A percentile compares a stretch with the other conserved stretches of the same genome.
Conservation (phyloP, 2,888 invertebrate species). For the Apotomis turbidana region DNA sequence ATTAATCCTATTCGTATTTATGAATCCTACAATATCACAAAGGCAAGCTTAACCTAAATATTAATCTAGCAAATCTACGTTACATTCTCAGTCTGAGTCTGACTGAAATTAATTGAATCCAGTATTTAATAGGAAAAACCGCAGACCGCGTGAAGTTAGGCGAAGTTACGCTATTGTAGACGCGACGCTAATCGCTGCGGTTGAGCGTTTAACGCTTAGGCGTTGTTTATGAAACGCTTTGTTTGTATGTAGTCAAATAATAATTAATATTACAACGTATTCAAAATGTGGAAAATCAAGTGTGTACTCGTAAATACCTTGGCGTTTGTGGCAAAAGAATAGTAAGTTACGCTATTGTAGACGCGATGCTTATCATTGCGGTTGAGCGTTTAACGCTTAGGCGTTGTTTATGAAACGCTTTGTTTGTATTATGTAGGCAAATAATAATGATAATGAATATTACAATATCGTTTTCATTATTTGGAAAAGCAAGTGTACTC, state of each 20-base stretch:
- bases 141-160: conserved; percentile 40
- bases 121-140: conserved; percentile 44
- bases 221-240: conserved; percentile 14
- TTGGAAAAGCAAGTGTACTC: too few species aligned
- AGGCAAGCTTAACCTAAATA: too few species aligned
- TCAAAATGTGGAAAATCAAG: too few species aligned
- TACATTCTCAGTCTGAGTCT: background rate
- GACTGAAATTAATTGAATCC: conserved; percentile 43
- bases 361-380: conserved; percentile 28
- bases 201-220: conserved; percentile 15
- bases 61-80: too few species aligned
- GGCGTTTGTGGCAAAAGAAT: too few species aligned
- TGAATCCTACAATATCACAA: too few species aligned
- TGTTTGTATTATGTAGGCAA: background rate
- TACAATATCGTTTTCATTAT: too few species aligned
- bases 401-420: conserved; percentile 13
- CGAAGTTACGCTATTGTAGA: conserved; percentile 17
- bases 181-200: conserved; percentile 33
- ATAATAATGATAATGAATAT: too few species aligned
- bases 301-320: too few species aligned
- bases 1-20: too few species aligned
- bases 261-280: too few species aligned
- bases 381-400: conserved; percentile 18
- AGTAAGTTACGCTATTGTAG: conserved; percentile 11
- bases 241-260: background rate